Conservation (phyloP, 2,888 invertebrate species). For the Ctena decussata region DNA sequence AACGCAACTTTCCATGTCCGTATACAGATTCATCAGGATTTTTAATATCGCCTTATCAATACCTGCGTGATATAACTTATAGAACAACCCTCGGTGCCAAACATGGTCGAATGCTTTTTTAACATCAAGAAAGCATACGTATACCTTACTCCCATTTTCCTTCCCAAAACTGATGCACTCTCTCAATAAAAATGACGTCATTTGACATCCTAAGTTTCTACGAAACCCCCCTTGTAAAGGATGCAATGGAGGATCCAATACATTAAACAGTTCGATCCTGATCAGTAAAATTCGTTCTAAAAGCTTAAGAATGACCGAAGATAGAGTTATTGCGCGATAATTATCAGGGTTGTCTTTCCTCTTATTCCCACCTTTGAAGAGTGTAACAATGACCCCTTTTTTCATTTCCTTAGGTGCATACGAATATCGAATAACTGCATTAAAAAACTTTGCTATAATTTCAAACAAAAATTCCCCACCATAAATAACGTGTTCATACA, state of each 20-base stretch:
- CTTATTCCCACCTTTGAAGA: neutral
- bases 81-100: neutral
- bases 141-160: neutral
- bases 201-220: too few relatives aligned
- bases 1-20: neutral
- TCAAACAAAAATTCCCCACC: neutral
- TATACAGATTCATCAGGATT: neutral
- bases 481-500: neutral
- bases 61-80: neutral
- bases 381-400: neutral
- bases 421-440: neutral
- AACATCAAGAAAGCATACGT: neutral
- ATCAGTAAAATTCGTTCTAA: neutral
- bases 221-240: neutral
- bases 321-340: neutral
- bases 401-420: neutral
- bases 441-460: neutral
- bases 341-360: too few relatives aligned
- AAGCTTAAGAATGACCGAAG: neutral
- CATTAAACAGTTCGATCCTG: too few relatives aligned
- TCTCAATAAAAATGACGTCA: neutral
- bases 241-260: neutral
- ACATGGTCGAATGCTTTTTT: conserved; percentile 1
- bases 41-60: neutral
- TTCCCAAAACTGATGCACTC: neutral